phyloP scores from a whole-genome alignment of 2,888 invertebrate genomes.

The Eilema sororculum region DNA sequence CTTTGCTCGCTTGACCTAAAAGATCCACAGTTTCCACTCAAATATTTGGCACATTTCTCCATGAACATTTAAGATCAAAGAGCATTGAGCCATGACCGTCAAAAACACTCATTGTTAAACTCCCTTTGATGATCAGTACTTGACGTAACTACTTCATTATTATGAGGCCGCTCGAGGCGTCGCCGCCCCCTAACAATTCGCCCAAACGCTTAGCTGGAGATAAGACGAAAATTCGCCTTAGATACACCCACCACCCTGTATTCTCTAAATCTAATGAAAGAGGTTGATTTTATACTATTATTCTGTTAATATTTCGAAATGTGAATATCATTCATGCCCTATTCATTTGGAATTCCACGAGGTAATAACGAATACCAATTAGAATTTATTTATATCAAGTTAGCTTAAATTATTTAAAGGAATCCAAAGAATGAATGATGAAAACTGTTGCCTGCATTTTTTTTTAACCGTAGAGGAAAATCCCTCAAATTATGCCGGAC shows the following conservation, averaged over 20 bases:
- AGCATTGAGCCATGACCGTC: slow-evolving; percentile 67
- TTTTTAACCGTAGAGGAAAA: no score
- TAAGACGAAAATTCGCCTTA: slow-evolving; percentile 48
- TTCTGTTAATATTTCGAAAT: slow-evolving; percentile 7
- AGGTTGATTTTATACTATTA: slow-evolving; percentile 31
- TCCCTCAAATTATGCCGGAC: no score
- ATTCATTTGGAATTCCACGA: not conserved
- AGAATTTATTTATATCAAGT: not conserved
- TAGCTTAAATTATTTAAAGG: not conserved
- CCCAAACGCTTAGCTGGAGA: slow-evolving; percentile 51
- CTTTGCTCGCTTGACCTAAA: slow-evolving; percentile 47
- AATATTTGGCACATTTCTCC: slow-evolving; percentile 67
- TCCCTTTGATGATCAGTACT: slow-evolving; percentile 71
- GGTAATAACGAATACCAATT: not conserved
- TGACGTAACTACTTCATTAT: slow-evolving; percentile 58
- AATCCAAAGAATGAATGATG: not conserved
- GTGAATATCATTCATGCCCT: not conserved
- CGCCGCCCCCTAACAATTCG: slow-evolving; percentile 57
- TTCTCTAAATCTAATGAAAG: slow-evolving; percentile 29
- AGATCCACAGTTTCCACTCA: slow-evolving; percentile 55
- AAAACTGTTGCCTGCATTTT: no score
- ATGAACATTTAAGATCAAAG: slow-evolving; percentile 68
- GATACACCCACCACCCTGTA: slow-evolving; percentile 32
- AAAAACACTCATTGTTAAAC: slow-evolving; percentile 69
- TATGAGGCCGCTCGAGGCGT: slow-evolving; percentile 59